Evolutionary conservation across 2,113 vertebrate species (phyloP), one percentile per base, ranked within the genome.

Genomic region (Oryzias celebensis): DNA sequence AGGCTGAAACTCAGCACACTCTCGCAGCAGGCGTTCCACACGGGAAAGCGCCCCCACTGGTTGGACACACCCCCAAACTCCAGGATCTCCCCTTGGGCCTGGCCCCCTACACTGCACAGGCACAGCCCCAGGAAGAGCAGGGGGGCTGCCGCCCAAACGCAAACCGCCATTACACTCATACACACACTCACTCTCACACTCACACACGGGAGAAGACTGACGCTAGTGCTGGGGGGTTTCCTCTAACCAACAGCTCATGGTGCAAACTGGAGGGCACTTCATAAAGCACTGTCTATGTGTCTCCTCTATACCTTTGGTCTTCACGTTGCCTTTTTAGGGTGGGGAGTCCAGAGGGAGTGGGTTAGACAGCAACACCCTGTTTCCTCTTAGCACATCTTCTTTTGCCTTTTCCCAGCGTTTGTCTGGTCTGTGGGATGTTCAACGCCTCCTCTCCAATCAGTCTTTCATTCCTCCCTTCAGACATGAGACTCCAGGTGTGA

Each of bases 1-100:
- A 99, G 95, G 88, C 96, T 96, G 92, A 99, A 99, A 89, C 95
- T 98, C 93, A 99, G 95, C 81, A 98, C 96, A 1, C 97, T 99
- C 81, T 99, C 96, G 0, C 97, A 99, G 91, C 97, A 99, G 20
- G 97, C 97, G 22, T 99, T 99, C 97, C 97, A 99, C 91, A 98
- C 97, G 0, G 97, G 97, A 83, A 99, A 99, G 65, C 97, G 93
- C 18, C 96, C 97, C 97, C 97, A 98, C 77, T 99, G 97, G 75
- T 95, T 96, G 84, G 96, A 96, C 0, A 96, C 94, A 0, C 96
- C 97, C 0, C 95, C 96, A 80, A 98, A 98, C 89, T 99, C 97
- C 86, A 99, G 80, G 55, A 89, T 84, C 71, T 90, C 89, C 16
- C 86, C 87, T 62, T 87, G 86, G 67, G 89, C 86, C 5, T 89